Conservation (phyloP, 2,797 vertebrate genomes). For the Sebastes itinus region DNA sequence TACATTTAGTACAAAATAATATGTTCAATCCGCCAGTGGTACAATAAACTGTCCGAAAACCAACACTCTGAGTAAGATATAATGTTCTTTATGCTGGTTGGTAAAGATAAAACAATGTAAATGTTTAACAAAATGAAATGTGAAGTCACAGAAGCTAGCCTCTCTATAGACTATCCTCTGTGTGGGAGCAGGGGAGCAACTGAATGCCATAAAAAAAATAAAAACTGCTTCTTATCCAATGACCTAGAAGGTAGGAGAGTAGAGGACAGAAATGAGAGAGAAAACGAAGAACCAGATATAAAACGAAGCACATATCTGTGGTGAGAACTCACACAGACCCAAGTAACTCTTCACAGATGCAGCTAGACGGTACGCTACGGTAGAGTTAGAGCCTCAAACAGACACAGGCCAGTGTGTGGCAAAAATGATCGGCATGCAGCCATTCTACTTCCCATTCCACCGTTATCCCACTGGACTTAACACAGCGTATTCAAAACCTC, state of each 20-base stretch:
- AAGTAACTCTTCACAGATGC: constrained; percentile 98
- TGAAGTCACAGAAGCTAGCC: background rate
- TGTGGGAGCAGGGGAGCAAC: background rate
- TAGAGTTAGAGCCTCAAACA: constrained; percentile 97
- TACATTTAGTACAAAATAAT: constrained; percentile 22
- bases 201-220: background rate
- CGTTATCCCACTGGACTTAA: constrained; percentile 20
- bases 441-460: constrained; percentile 43
- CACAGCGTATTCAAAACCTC: constrained; percentile 14
- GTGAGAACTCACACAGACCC: constrained; percentile 97
- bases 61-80: background rate
- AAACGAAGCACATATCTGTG: constrained; percentile 83
- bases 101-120: background rate
- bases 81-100: constrained; percentile 31
- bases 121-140: background rate
- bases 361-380: constrained; percentile 89
- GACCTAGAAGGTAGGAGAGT: constrained; percentile 43
- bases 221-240: constrained; percentile 21
- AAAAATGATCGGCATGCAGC: constrained; percentile 90
- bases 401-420: constrained; percentile 99
- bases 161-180: background rate
- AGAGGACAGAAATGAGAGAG: constrained; percentile 34
- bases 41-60: background rate
- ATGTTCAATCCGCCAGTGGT: constrained; percentile 1
- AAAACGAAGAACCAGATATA: constrained; percentile 46